phyloP scores from a whole-genome alignment of 2,113 vertebrate species.

The Ictalurus punctatus region DNA sequence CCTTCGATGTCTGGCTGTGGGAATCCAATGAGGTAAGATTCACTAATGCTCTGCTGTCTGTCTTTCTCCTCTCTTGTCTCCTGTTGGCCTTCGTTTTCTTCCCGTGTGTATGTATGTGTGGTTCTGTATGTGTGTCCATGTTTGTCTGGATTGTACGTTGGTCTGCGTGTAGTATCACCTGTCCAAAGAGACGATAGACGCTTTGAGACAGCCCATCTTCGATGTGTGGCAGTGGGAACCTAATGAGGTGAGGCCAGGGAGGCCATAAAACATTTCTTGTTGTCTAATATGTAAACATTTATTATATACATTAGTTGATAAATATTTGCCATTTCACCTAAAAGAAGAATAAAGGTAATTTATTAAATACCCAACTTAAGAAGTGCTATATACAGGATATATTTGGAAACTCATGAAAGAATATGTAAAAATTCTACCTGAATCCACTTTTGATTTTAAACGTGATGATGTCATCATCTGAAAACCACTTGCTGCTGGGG shows the following conservation, averaged over 20 bases:
- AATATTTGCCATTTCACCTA: neutral
- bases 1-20: conserved; percentile 70
- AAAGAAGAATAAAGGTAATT: neutral
- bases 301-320: neutral
- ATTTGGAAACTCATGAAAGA: neutral
- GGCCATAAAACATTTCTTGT: neutral
- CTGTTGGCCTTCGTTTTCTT: conserved; percentile 30
- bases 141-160: conserved; percentile 48
- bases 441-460: neutral
- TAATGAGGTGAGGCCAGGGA: conserved; percentile 81
- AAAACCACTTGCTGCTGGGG: no score
- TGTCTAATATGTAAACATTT: neutral
- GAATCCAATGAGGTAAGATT: conserved; percentile 68
- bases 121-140: conserved; percentile 18
- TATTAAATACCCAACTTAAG: neutral
- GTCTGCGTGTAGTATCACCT: conserved; percentile 80
- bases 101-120: conserved; percentile 22
- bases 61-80: conserved; percentile 32
- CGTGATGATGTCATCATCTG: neutral
- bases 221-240: conserved; percentile 95
- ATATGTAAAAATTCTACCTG: neutral
- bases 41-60: conserved; percentile 43
- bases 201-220: conserved; percentile 87
- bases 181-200: conserved; percentile 89
- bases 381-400: neutral